Base-by-base conservation (phyloP, 2,888 invertebrate genomes). In the Lasioglossum leucozonium region DNA sequence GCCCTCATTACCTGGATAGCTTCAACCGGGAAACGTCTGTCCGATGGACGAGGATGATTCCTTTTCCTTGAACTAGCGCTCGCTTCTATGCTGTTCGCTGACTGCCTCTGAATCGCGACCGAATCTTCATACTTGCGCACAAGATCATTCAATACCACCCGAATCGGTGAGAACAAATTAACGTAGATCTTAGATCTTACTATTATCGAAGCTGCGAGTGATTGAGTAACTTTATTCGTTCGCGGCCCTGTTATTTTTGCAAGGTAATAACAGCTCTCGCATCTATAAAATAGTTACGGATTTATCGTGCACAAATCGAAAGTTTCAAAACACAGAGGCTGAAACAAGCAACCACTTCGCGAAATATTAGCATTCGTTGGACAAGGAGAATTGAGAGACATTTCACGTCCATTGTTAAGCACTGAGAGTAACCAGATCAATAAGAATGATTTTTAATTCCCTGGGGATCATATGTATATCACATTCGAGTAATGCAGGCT, bases 1-100 rank as follows among this genome's bases (percentile, higher is more conserved):
- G 75, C 40, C 72, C 82, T 85, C 86, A 82, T 87, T 86, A 85
- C 79, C 82, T 75, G 72, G 76, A 85, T 88, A 82, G 47, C 67
- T 80, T 84, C 79, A 72, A 80, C 72, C 79, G 85, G 77, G 84
- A 88, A 86, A 84, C 74, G 84, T 84, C 75, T 65, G 47, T 44
- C 51, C 37, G 75, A 65, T 51, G 18, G 4, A 51, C 18, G 22
- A 72, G n/a, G 69, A 79, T 22, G 69, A 71, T 71, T 62, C 51
- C 75, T 74, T 81, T 58, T 40, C 40, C 81, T 44, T 42, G 3
- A 16, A 26, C 34, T 5, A 34, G 3, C 58, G 16, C 18, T 11
- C 4, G 40, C 18, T 77, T 47, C 37, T 37, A 18, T 22, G 10
- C 47, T 51, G 11, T 47, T 69, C 4, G 16, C 22, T 30, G 5